Base-by-base conservation (phyloP, 2,888 invertebrate species). In the Hirudinaria manillensis region DNA sequence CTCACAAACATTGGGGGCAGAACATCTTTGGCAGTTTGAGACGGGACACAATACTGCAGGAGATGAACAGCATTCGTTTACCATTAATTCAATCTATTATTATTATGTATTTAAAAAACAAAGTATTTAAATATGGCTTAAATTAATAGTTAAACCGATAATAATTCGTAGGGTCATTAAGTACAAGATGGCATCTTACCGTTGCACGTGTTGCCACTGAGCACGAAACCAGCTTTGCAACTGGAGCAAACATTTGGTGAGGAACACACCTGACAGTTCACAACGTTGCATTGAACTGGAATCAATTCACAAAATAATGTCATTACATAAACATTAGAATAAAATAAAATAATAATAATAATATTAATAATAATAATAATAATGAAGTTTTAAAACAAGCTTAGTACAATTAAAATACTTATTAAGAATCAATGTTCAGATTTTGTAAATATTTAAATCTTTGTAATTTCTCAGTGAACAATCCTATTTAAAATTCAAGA, bases 21-120 rank as follows among this genome's bases (percentile, higher is more conserved):
- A n/a, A 51, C 71, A 70, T 13, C 2, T 27, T 51, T 51, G 38
- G 24, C 71, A 70, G 51, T 70, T 70, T 19, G 38, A n/a, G n/a
- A 70, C 2, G 45, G 1, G 1, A 13, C 71, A 70, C 2, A 10
- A 2, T 2, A n/a, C 61, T 61, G 61, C 13, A 16, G 10, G 10
- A 10, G 16, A 10, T 16, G 16, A 7, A 3, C 45, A 7, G 1
- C 13, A 10, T 45, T 45, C 10, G 3, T 45, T 10, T 16, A 16
- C 45, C 38, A 38, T 16, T 45, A 10, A 45, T 45, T 7, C n/a
- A n/a, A 7, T 6, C 13, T 16, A 10, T 45, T 45, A 45, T n/a
- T n/a, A n/a, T n/a, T n/a, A n/a, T n/a, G n/a, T n/a, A n/a, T n/a
- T n/a, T n/a, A n/a, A n/a, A n/a, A n/a, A n/a, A n/a, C n/a, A n/a